phyloP scores from a whole-genome alignment of 2,113 vertebrate species.

The Microcebus tavaratra region DNA sequence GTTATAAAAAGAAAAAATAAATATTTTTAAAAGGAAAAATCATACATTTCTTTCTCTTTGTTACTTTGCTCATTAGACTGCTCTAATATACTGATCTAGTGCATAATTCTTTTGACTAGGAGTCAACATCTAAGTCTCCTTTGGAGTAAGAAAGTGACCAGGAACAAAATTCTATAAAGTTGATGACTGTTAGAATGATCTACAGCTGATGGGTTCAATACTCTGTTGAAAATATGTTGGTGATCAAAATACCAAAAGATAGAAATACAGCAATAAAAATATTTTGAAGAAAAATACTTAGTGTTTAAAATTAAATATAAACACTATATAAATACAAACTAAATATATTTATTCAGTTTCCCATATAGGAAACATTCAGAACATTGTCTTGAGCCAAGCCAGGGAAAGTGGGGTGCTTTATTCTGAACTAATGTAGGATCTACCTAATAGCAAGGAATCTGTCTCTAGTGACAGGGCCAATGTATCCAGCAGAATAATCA shows the following conservation, averaged over 20 bases:
- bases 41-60: not conserved
- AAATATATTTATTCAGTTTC: not conserved
- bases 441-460: not conserved
- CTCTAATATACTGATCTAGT: not conserved
- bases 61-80: not conserved
- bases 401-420: not conserved
- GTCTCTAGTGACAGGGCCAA: not conserved
- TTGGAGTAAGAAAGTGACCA: not conserved
- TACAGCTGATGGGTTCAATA: not conserved
- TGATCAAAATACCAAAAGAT: not conserved
- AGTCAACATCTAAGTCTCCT: not conserved
- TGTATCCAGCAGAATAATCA: not conserved
- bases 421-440: not conserved
- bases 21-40: no score
- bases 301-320: not conserved
- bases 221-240: not conserved
- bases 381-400: not conserved
- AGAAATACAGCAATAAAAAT: not conserved
- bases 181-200: not conserved
- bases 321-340: not conserved
- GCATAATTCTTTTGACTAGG: not conserved
- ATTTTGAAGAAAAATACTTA: not conserved
- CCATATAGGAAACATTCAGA: not conserved
- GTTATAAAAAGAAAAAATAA: not conserved
- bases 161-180: not conserved